Conservation (phyloP, 2,888 invertebrate genomes). For the Andrena bicolor region DNA sequence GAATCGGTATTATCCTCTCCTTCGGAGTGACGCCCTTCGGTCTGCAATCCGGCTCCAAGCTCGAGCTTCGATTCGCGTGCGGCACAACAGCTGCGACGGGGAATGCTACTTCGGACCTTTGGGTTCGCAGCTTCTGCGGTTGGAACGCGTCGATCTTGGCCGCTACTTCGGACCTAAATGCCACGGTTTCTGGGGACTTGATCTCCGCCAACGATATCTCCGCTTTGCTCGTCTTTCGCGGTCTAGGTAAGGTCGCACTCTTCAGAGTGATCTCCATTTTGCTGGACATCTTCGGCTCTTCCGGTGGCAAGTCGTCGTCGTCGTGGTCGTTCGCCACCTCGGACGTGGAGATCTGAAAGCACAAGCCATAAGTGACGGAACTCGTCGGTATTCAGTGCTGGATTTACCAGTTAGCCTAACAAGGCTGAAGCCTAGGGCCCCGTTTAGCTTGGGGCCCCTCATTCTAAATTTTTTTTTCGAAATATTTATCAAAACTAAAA, state of each 20-base stretch:
- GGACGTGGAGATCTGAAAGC: slow-evolving; percentile 1
- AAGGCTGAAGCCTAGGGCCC: too few relatives aligned
- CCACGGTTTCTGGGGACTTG: slow-evolving; percentile 72
- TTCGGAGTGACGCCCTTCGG: slow-evolving; percentile 82
- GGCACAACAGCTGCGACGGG: slow-evolving; percentile 86
- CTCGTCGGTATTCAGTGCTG: too few relatives aligned
- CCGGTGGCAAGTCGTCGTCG: slow-evolving; percentile 55
- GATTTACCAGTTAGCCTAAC: too few relatives aligned
- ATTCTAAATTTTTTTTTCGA: too few relatives aligned
- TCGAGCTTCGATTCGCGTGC: slow-evolving; percentile 85
- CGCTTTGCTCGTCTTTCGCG: slow-evolving; percentile 88
- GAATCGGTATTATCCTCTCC: slow-evolving; percentile 90
- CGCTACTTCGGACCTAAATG: slow-evolving; percentile 82
- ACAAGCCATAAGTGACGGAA: too few relatives aligned
- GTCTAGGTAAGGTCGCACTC: slow-evolving; percentile 89
- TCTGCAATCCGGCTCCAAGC: slow-evolving; percentile 86
- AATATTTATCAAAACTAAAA: too few relatives aligned
- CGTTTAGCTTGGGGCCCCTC: too few relatives aligned
- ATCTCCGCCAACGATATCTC: slow-evolving; percentile 88
- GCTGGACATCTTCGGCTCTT: slow-evolving; percentile 86
- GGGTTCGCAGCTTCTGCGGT: slow-evolving; percentile 84
- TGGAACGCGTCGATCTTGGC: slow-evolving; percentile 81
- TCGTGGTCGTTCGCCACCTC: not conserved
- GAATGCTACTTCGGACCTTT: slow-evolving; percentile 87
- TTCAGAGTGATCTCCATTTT: slow-evolving; percentile 89